Evolutionary conservation across 2,797 vertebrate species (phyloP), one percentile per base, ranked within the genome.

Genomic region (Poliocrania exsul): DNA sequence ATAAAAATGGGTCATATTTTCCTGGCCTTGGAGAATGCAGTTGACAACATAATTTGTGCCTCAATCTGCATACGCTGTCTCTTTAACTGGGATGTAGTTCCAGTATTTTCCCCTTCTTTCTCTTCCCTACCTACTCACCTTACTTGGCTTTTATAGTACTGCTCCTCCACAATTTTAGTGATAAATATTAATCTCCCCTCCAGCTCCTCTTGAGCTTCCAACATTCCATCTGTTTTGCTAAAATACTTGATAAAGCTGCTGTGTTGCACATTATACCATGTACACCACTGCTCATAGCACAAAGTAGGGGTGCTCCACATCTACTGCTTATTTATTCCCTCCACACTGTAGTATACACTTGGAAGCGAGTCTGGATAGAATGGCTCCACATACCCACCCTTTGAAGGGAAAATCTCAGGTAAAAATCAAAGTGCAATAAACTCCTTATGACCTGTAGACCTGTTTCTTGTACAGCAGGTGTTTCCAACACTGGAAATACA

Each of bases 401-500:
- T 47, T 54, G 44, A 90, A 93, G 87, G 85, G 87, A 94, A 96
- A 95, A 92, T 35, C 72, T 61, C 69, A 61, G 42, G 53, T 61
- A 53, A 89, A 92, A 95, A 81, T 87, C 53, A 91, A 75, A 89
- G 60, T 54, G 69, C 33, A 73, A 57, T 70, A 79, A 88, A 89
- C 73, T 28, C 33, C 72, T 92, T 44, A 47, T 81, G 81, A 94
- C 78, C 84, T 61, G 37, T 80, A 82, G 81, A 51, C 11, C 33
- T 64, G 31, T 71, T 94, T 69, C 71, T 89, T 60, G 57, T 57
- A 42, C n/a, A 89, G 64, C 58, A 77, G 79, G 64, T 91, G 94
- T 80, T 95, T 67, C 71, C 13, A 4, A 82, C 71, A 38, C 71
- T 80, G 81, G 92, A 80, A 92, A 81, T 93, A 89, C 81, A 80